Evolutionary conservation across 1,140 invertebrate species (phyloP).

Genomic region (Atopsyche davidsoni): DNA sequence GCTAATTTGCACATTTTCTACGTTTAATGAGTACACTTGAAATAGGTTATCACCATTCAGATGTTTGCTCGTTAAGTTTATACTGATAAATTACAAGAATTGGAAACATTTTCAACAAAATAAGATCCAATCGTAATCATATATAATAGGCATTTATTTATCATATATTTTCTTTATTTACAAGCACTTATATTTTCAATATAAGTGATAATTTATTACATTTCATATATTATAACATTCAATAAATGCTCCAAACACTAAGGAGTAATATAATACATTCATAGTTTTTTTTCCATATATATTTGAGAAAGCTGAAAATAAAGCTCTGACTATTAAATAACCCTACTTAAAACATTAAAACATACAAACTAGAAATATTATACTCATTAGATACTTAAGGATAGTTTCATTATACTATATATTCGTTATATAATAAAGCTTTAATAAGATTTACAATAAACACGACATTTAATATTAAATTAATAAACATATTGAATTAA

Average conservation of each 20-base stretch:
- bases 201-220: constrained; percentile 1
- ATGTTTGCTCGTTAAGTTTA: too few relatives aligned
- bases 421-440: neutral
- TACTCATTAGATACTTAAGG: neutral
- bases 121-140: too few relatives aligned
- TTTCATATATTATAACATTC: constrained; percentile 19
- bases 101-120: too few relatives aligned
- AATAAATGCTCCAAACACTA: constrained; percentile 27
- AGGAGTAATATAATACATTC: too few relatives aligned
- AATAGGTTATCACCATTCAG: too few relatives aligned
- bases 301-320: constrained; percentile 26
- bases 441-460: constrained; percentile 4
- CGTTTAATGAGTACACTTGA: too few relatives aligned
- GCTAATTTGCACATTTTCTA: too few relatives aligned
- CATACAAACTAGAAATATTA: neutral
- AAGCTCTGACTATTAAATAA: neutral
- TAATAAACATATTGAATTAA: neutral
- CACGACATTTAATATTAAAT: neutral
- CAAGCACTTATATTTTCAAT: constrained; percentile 23
- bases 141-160: constrained; percentile 22
- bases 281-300: constrained; percentile 18
- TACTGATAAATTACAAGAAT: too few relatives aligned
- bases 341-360: neutral
- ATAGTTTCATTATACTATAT: neutral
- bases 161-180: constrained; percentile 21